Base-by-base conservation (phyloP, 2,888 invertebrate species). In the Ceriagrion tenellum region DNA sequence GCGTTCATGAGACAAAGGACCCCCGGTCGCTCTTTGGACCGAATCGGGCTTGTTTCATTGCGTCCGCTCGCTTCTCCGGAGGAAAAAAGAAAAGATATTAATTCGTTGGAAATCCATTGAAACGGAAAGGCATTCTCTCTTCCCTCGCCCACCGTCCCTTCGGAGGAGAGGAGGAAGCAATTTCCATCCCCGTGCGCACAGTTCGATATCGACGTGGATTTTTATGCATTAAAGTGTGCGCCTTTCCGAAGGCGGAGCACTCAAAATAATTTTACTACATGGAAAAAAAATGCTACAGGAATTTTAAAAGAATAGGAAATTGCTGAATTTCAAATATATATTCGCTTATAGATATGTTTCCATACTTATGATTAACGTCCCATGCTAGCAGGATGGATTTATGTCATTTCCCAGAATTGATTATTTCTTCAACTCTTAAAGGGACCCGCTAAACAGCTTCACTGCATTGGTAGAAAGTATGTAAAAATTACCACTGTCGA, bases 21-120 rank as follows among this genome's bases (percentile, higher is more conserved):
- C n/a, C 47, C 81, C 81, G 35, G 81, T 81, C 81, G 81, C 81
- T 81, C 81, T 81, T 81, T 81, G 81, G 81, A 81, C 81, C 81
- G 81, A 81, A 81, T 35, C 81, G 35, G 81, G 81, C 35, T 81
- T 81, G 81, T 81, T 81, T 81, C 81, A 81, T 35, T 81, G 81
- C 81, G 81, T 81, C 81, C 81, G 81, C 30, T 81, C 81, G 30
- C 81, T 81, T 81, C 81, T 81, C 81, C 23, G 26, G 69, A 6
- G 30, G 35, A 35, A 35, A 69, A 35, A 35, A 81, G 35, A 81
- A 81, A 47, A 81, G 81, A 16, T 35, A 81, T 81, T 81, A 81
- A 81, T 81, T 81, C 81, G 81, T 81, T 81, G 81, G 81, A 81
- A 81, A 81, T 81, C 81, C 81, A 35, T 35, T 81, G 30, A 18